Percentiles rank a stretch among this genome's conserved stretches.
These are phyloP conservation scores for Oscheius sp. DNA, from an alignment of 2,888 invertebrate genomes.

Conservation along the genomic window DNA sequence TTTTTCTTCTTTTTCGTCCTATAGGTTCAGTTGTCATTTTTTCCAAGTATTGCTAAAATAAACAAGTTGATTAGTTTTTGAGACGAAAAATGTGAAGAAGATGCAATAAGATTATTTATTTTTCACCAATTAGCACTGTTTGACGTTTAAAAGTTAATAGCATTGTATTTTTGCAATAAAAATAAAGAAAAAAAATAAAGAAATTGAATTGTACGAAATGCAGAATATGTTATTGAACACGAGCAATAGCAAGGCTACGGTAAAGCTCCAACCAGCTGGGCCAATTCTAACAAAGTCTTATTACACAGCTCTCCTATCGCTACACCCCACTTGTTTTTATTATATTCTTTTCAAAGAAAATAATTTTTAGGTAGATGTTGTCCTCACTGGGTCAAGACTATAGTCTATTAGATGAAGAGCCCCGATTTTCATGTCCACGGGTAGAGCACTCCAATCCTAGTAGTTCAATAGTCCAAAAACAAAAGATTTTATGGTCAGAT, in stretches of 20 bases:
- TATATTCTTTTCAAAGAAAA: background rate
- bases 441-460: background rate
- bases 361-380: slow-evolving; percentile 18
- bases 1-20: background rate
- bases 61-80: background rate
- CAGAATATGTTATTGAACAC: background rate
- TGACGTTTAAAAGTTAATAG: background rate
- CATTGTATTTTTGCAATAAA: background rate
- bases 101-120: background rate
- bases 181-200: background rate
- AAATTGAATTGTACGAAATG: background rate
- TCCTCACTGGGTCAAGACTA: slow-evolving; percentile 9
- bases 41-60: background rate
- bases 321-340: background rate
- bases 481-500: slow-evolving; percentile 15
- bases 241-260: background rate
- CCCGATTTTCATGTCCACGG: slow-evolving; percentile 2
- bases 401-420: slow-evolving; percentile 20
- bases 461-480: slow-evolving; percentile 13
- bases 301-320: background rate
- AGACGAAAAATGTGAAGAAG: background rate
- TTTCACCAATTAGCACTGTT: background rate
- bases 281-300: background rate
- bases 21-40: background rate
- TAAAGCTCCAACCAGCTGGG: background rate